These are phyloP conservation scores for Tetramorium bicarinatum DNA, from an alignment of 2,888 invertebrate species.

Conservation along the genomic window DNA sequence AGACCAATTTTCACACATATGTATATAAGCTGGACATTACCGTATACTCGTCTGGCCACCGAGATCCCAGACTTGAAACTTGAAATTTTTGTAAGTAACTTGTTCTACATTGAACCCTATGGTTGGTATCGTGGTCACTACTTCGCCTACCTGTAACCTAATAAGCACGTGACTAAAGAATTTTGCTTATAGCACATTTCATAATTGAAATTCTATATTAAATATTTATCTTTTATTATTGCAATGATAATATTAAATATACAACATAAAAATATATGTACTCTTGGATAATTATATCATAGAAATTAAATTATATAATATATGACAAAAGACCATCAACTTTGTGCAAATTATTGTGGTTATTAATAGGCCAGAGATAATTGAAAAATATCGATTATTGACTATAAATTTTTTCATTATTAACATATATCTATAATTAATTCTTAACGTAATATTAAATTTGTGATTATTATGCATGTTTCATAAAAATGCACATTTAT, in stretches of 20 bases:
- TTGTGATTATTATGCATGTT: neutral
- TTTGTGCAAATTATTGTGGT: neutral
- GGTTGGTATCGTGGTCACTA: conserved; percentile 99
- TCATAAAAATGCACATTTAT: neutral
- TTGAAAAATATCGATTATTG: neutral
- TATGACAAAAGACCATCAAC: neutral
- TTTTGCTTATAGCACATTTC: neutral
- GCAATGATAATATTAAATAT: no score
- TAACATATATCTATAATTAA: neutral
- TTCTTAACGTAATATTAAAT: neutral
- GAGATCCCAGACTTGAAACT: conserved; percentile 99
- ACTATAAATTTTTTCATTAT: neutral
- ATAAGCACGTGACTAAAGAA: conserved; percentile 64
- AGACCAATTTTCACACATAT: neutral
- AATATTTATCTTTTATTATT: neutral
- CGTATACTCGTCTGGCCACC: conserved; percentile 99
- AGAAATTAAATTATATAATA: neutral
- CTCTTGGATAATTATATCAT: neutral
- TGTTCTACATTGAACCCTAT: conserved; percentile 99
- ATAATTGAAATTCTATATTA: neutral
- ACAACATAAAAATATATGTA: neutral
- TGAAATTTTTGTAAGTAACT: conserved; percentile 99
- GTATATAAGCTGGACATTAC: conserved; percentile 87
- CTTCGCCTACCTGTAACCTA: conserved; percentile 98
- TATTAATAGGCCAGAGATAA: neutral